phyloP scores from a whole-genome alignment of 1,140 invertebrate genomes.

The Bathynomus jamesi region DNA sequence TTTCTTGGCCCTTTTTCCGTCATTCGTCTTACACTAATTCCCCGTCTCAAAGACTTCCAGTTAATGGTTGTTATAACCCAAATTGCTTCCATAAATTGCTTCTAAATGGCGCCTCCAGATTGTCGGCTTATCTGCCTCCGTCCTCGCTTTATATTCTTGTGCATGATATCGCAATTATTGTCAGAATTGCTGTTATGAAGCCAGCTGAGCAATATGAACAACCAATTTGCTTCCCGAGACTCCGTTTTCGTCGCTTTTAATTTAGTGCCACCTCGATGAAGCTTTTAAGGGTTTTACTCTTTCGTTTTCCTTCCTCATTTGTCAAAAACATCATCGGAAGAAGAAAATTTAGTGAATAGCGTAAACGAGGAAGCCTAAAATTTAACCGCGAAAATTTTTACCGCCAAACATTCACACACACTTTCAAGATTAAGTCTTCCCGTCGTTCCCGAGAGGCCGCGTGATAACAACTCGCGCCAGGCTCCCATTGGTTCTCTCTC shows the following conservation, averaged over 20 bases:
- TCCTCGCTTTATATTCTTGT: constrained; percentile 29
- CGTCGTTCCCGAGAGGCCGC: constrained; percentile 22
- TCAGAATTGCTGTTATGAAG: constrained; percentile 34
- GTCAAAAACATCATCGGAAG: too few relatives aligned
- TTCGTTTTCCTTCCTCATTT: too few relatives aligned
- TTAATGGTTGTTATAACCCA: constrained; percentile 33
- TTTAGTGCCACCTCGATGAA: too few relatives aligned
- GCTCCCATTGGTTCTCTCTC: constrained; percentile 25
- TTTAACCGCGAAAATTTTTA: constrained; percentile 12
- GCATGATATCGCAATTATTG: constrained; percentile 35
- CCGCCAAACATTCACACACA: not conserved
- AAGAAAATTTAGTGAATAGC: too few relatives aligned
- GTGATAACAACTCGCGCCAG: constrained; percentile 30
- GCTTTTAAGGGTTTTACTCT: too few relatives aligned
- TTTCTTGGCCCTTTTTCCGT: constrained; percentile 1
- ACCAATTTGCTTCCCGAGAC: constrained; percentile 14
- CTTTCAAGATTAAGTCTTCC: constrained; percentile 33
- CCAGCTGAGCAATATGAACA: constrained; percentile 29
- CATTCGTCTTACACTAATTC: constrained; percentile 6
- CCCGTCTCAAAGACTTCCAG: constrained; percentile 8
- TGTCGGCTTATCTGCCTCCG: constrained; percentile 32
- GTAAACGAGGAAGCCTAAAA: not conserved
- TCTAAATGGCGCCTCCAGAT: constrained; percentile 28
- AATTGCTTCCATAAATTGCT: constrained; percentile 33
- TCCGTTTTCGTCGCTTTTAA: constrained; percentile 6